A percentile compares a stretch with the other conserved stretches of the same genome.
Conservation (phyloP, 2,888 invertebrate genomes). For the Buathra laborator region DNA sequence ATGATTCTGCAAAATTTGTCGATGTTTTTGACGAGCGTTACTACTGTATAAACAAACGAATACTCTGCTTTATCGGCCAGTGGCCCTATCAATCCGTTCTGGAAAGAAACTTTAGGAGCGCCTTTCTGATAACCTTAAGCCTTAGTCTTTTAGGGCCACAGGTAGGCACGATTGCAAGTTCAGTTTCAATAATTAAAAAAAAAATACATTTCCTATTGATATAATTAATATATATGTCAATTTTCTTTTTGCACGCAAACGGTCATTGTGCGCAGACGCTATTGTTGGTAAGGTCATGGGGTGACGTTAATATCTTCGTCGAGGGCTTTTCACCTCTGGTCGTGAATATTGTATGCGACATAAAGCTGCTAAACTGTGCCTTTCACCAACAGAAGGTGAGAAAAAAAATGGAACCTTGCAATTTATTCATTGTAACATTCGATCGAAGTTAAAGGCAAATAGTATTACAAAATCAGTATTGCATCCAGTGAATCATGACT, state of each 20-base stretch:
- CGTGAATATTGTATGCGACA: neutral
- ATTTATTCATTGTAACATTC: neutral
- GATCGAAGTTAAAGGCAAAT: neutral
- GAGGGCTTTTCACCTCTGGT: constrained; percentile 1
- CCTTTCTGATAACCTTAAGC: neutral
- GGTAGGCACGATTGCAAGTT: neutral
- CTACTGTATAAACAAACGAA: constrained; percentile 30
- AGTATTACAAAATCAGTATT: neutral
- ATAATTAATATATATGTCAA: neutral
- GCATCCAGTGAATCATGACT: neutral
- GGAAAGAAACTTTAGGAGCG: neutral
- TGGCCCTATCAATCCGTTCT: constrained; percentile 29
- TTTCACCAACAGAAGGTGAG: neutral
- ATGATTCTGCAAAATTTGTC: neutral
- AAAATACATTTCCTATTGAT: neutral
- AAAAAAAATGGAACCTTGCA: neutral
- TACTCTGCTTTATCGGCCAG: constrained; percentile 7
- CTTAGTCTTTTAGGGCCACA: neutral
- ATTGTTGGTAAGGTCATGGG: constrained; percentile 2
- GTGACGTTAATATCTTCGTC: neutral
- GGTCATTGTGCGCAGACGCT: neutral
- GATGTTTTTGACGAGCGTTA: constrained; percentile 19
- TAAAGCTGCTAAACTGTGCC: constrained; percentile 13
- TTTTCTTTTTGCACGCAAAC: neutral
- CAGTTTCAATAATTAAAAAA: neutral